Evolutionary conservation across 92 coral and sea anemone species (phyloP), one percentile per base, ranked within the genome.

Genomic region (Epizoanthus scotinus): DNA sequence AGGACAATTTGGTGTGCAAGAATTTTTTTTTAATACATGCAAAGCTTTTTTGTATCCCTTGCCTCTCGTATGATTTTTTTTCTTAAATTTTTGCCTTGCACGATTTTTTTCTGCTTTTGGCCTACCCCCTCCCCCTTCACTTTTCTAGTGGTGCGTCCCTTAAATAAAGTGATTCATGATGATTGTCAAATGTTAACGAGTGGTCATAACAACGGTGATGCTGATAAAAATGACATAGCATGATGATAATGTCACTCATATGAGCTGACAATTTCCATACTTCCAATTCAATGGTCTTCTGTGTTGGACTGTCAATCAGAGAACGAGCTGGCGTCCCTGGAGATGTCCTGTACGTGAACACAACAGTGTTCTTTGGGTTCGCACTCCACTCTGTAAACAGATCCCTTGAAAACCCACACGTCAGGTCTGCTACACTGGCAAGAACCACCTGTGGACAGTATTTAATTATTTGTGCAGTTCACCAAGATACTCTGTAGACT

Each of bases 371-470:
- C 85, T 84, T 91, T 18, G 94, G 95, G 61, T 93, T 90, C 54
- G 90, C 94, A 63, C 96, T 90, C 99, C 99, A 95, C 80, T 95
- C 97, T 24, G 90, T 85, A 74, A 95, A 95, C 81, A 95, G 78
- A 63, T 95, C 99, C 57, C 93, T 87, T 14, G 99, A 90, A 68
- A 93, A 95, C 28, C 99, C 99, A 73, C 93, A 89, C 1, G 96
- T 87, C 77, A 95, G 78, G 75, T 95, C 99, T 86, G 90, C 92
- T 82, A 95, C 93, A 56, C 98, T 93, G 38, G 94, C 98, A 18
- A 95, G 82, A 18, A 95, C 99, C 29, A 95, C 98, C 97, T 92
- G 78, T 6, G 53, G 13, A n/a, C 7, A 29, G 26, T 14, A 69
- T 2, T 25, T 22, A 13, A 34, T 34, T 15, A 59, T 20, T 20